A percentile compares a stretch with the other conserved stretches of the same genome.
Conservation (phyloP, 1,140 invertebrate genomes). For the Platyscapa corneri region DNA sequence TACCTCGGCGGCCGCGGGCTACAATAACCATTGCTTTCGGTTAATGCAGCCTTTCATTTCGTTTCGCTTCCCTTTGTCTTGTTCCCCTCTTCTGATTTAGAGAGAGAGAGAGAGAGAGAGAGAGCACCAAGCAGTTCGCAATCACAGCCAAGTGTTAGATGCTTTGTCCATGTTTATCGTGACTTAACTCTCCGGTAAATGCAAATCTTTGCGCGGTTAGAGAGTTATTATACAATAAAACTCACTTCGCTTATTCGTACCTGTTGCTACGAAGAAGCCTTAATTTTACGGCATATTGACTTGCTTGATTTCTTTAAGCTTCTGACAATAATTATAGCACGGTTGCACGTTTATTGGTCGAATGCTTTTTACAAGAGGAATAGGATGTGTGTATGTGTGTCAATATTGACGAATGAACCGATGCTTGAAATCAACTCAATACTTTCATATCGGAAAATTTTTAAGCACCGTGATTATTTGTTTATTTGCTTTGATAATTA, state of each 20-base stretch:
- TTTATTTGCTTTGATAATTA: no score
- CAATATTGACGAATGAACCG: no score
- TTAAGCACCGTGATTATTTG: no score
- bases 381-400: no score
- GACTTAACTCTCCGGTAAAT: not conserved
- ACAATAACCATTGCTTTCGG: not conserved
- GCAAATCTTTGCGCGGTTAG: not conserved
- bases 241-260: not conserved
- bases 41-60: not conserved
- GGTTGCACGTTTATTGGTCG: no score
- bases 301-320: no score
- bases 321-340: no score
- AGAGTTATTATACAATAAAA: no score
- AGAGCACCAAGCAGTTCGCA: not conserved
- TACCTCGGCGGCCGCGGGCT: not conserved
- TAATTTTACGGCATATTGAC: not conserved
- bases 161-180: not conserved
- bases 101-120: no score
- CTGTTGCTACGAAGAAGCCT: not conserved
- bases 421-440: no score
- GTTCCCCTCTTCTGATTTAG: not conserved
- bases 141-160: not conserved
- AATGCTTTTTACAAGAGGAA: no score
- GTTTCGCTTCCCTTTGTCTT: not conserved
- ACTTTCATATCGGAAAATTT: no score